Evolutionary conservation across 2,888 invertebrate genomes (phyloP).

Genomic region (Megaustenia siamemsis): DNA sequence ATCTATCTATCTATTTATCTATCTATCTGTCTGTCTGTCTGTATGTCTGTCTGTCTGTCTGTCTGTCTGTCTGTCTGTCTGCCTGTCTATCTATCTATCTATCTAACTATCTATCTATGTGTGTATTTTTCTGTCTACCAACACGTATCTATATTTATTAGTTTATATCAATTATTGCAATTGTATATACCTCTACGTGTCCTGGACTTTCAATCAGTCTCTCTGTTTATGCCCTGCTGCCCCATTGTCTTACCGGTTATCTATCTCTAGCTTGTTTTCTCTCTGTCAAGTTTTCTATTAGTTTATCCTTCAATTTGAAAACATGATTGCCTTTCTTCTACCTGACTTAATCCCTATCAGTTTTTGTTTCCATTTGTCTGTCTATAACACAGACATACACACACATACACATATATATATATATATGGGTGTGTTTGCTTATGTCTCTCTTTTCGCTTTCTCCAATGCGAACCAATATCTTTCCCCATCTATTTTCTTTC

Average conservation of each 20-base stretch:
- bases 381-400: not conserved
- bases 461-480: no score
- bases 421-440: no score
- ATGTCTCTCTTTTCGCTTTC: not conserved
- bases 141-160: conserved; percentile 10
- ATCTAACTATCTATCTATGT: not conserved
- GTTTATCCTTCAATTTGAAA: not conserved
- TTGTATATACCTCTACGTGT: not conserved
- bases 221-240: no score
- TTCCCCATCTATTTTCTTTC: no score
- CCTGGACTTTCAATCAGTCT: not conserved
- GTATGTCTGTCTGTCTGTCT: not conserved
- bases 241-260: no score
- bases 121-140: not conserved
- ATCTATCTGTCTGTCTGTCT: conserved; percentile 1
- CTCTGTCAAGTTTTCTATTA: not conserved
- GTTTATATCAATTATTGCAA: not conserved
- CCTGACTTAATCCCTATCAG: not conserved
- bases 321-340: not conserved
- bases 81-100: not conserved
- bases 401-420: not conserved
- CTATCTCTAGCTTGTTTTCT: no score
- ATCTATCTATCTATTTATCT: conserved; percentile 2
- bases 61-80: not conserved
- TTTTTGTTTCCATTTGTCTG: not conserved